These are phyloP conservation scores for Phrixothrix hirtus DNA, from an alignment of 2,888 invertebrate genomes.

Conservation along the genomic window DNA sequence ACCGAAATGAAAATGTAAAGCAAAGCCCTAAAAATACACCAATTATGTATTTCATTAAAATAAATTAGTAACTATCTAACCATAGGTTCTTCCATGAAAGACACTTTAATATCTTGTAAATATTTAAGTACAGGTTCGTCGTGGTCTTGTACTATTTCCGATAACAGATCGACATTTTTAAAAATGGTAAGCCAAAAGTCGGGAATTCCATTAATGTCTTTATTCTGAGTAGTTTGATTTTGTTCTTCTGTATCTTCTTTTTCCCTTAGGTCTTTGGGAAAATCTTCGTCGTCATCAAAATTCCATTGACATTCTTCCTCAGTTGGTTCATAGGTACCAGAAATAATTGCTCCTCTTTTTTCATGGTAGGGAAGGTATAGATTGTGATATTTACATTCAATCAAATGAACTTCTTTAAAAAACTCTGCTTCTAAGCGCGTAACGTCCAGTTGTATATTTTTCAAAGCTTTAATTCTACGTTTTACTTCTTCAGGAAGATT, in stretches of 20 bases:
- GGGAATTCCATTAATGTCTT: too few relatives aligned
- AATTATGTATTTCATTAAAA: too few relatives aligned
- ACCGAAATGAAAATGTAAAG: slow-evolving; percentile 88
- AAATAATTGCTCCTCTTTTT: slow-evolving; percentile 68
- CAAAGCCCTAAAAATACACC: slow-evolving; percentile 73
- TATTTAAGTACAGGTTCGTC: slow-evolving; percentile 89
- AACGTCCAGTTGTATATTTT: slow-evolving; percentile 82
- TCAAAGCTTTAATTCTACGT: slow-evolving; percentile 79
- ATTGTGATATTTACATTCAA: slow-evolving; percentile 89
- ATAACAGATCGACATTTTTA: slow-evolving; percentile 83
- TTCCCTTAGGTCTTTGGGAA: slow-evolving; percentile 68
- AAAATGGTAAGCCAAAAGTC: slow-evolving; percentile 97
- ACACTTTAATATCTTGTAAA: slow-evolving; percentile 80
- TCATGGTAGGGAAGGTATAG: slow-evolving; percentile 78
- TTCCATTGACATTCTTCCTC: slow-evolving; percentile 89
- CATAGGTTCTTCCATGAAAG: slow-evolving; percentile 69
- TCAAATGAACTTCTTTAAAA: slow-evolving; percentile 88
- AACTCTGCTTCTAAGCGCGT: slow-evolving; percentile 84
- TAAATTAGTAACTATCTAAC: too few relatives aligned
- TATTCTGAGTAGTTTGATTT: slow-evolving; percentile 55
- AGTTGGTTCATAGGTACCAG: slow-evolving; percentile 82
- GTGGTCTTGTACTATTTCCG: slow-evolving; percentile 86
- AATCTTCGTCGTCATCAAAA: slow-evolving; percentile 65
- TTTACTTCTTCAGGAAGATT: slow-evolving; percentile 75
- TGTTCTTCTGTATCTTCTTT: slow-evolving; percentile 45